phyloP scores from a whole-genome alignment of 2,888 invertebrate species.

The Zhuqinia jingwanae region DNA sequence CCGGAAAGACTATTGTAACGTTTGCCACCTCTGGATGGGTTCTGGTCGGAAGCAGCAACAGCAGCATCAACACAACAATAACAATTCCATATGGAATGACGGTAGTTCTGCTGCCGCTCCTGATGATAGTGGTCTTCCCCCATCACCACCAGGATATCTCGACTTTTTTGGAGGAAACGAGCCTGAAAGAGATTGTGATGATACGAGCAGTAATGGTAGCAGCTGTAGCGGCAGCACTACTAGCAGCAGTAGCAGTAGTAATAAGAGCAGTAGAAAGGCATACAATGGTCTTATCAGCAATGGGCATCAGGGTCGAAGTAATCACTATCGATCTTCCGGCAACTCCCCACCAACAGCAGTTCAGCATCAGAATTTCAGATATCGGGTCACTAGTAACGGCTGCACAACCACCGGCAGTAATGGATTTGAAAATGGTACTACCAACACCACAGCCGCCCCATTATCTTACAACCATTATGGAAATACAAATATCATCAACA shows the following conservation, averaged over 20 bases:
- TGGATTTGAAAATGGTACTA: constrained; percentile 60
- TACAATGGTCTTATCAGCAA: constrained; percentile 64
- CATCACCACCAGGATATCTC: constrained; percentile 56
- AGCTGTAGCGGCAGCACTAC: constrained; percentile 58
- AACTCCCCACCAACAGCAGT: constrained; percentile 56
- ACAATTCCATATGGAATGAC: constrained; percentile 69
- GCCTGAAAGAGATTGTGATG: constrained; percentile 67
- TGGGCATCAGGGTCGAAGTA: constrained; percentile 70
- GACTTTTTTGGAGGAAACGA: constrained; percentile 61
- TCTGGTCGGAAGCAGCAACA: constrained; percentile 59
- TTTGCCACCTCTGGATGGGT: constrained; percentile 71
- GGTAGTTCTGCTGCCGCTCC: neutral
- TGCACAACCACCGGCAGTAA: constrained; percentile 59
- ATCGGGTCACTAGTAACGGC: constrained; percentile 63
- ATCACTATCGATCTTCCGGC: constrained; percentile 69
- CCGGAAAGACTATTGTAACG: constrained; percentile 71
- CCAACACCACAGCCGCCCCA: constrained; percentile 4
- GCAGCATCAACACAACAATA: constrained; percentile 72
- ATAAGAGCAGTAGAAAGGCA: constrained; percentile 13
- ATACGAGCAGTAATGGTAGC: constrained; percentile 67
- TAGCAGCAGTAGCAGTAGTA: constrained; percentile 50
- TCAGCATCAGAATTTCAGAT: constrained; percentile 65
- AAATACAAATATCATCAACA: constrained; percentile 10
- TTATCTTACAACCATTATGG: constrained; percentile 25
- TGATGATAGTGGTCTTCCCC: constrained; percentile 5